These are phyloP conservation scores for Nyctalus aviator DNA, from an alignment of 2,797 vertebrate genomes.

Conservation along the genomic window DNA sequence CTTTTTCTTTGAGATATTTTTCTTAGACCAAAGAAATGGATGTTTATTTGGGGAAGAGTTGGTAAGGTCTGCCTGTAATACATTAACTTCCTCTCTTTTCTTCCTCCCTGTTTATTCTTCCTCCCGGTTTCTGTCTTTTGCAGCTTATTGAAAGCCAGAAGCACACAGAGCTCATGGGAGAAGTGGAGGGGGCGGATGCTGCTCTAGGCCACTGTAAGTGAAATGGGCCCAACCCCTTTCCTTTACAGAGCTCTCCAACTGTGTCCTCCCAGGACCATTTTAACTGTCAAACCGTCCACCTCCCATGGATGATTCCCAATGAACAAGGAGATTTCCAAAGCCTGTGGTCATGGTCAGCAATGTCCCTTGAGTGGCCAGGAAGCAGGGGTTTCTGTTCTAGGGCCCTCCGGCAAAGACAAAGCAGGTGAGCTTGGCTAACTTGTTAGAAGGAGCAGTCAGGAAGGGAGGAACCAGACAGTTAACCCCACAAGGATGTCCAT, in stretches of 20 bases:
- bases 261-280: not conserved
- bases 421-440: not conserved
- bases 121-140: not conserved
- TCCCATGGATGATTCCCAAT: not conserved
- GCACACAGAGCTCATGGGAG: not conserved
- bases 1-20: not conserved
- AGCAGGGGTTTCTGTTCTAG: not conserved
- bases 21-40: not conserved
- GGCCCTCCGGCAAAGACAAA: not conserved
- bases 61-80: not conserved
- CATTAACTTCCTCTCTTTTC: not conserved
- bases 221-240: not conserved
- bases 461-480: not conserved
- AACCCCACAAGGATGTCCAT: rapidly evolving
- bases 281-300: not conserved
- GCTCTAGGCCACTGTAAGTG: not conserved
- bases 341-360: not conserved
- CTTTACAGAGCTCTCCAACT: not conserved
- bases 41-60: not conserved
- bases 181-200: not conserved
- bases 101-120: not conserved
- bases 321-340: not conserved
- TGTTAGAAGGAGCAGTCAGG: not conserved
- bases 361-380: not conserved
- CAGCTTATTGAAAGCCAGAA: conserved; percentile 4